These are phyloP conservation scores for Hololepta plana DNA, from an alignment of 2,888 invertebrate species.

Conservation along the genomic window DNA sequence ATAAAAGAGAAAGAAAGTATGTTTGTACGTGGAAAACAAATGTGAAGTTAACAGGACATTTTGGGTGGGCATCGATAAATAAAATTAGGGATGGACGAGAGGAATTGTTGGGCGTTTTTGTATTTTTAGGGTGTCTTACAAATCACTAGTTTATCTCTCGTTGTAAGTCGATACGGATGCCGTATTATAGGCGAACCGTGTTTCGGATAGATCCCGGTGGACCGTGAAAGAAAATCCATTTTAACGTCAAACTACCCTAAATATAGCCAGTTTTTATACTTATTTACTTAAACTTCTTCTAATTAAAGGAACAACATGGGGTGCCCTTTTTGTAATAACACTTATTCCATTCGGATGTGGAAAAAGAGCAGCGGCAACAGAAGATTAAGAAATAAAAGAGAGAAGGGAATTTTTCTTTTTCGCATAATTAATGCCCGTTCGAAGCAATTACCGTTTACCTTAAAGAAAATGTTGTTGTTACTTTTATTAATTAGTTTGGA, in stretches of 20 bases:
- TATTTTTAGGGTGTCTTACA: conserved; percentile 13
- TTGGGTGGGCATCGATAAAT: conserved; percentile 14
- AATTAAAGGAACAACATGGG: too few relatives aligned
- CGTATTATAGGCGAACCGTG: conserved; percentile 7
- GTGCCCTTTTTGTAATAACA: too few relatives aligned
- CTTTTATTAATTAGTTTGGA: too few relatives aligned
- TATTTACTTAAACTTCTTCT: too few relatives aligned
- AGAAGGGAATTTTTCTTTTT: too few relatives aligned
- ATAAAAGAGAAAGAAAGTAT: conserved; percentile 1
- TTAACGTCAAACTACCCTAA: conserved; percentile 11
- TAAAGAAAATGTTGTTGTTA: too few relatives aligned
- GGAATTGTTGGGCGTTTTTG: conserved; percentile 9
- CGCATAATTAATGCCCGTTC: too few relatives aligned
- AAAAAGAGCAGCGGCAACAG: too few relatives aligned
- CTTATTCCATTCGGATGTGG: too few relatives aligned
- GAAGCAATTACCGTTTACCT: too few relatives aligned
- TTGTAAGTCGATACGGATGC: conserved; percentile 7
- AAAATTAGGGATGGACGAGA: conserved; percentile 13
- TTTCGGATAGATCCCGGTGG: conserved; percentile 5
- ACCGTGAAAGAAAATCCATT: conserved; percentile 9
- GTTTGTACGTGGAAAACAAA: conserved; percentile 4
- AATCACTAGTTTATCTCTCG: conserved; percentile 11
- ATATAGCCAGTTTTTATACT: conserved; percentile 11
- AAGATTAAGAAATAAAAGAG: too few relatives aligned
- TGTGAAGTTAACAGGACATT: conserved; percentile 7